Percentiles rank a stretch among this genome's conserved stretches.
Conservation (phyloP, 2,888 invertebrate genomes). For the Caenorhabditis wallacei region DNA sequence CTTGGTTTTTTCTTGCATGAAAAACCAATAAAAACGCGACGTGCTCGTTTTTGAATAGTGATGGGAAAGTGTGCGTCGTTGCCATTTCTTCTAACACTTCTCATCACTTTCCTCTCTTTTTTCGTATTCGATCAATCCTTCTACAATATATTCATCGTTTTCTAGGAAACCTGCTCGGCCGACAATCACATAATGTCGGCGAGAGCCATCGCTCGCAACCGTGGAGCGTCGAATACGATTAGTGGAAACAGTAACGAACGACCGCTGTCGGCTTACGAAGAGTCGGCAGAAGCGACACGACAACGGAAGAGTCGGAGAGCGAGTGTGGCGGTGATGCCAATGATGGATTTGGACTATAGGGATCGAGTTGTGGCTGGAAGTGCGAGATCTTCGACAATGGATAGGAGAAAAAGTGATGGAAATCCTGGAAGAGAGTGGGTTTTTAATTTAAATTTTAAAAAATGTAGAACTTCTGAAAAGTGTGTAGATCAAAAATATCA, state of each 20-base stretch:
- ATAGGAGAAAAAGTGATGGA: constrained; percentile 34
- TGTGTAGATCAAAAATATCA: neutral
- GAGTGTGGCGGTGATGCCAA: constrained; percentile 64
- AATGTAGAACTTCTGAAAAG: neutral
- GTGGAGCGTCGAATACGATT: constrained; percentile 37
- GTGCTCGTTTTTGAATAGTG: constrained; percentile 49
- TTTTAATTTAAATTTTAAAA: neutral
- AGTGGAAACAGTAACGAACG: constrained; percentile 43
- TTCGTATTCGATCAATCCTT: neutral
- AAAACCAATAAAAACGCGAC: constrained; percentile 50
- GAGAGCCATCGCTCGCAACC: constrained; percentile 57
- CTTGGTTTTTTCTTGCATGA: constrained; percentile 36
- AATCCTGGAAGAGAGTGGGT: constrained; percentile 35
- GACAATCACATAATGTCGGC: constrained; percentile 58
- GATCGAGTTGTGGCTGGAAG: constrained; percentile 50
- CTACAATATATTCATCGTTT: neutral
- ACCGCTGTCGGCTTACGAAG: constrained; percentile 64
- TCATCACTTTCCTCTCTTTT: constrained; percentile 1
- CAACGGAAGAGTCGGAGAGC: constrained; percentile 54
- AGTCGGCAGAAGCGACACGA: constrained; percentile 45
- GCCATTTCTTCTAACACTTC: neutral
- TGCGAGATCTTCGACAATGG: constrained; percentile 16
- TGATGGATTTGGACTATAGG: constrained; percentile 53
- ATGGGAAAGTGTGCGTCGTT: constrained; percentile 43
- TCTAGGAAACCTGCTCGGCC: constrained; percentile 27